phyloP scores from a whole-genome alignment of 2,113 vertebrate genomes.

The Laticauda laticaudata region DNA sequence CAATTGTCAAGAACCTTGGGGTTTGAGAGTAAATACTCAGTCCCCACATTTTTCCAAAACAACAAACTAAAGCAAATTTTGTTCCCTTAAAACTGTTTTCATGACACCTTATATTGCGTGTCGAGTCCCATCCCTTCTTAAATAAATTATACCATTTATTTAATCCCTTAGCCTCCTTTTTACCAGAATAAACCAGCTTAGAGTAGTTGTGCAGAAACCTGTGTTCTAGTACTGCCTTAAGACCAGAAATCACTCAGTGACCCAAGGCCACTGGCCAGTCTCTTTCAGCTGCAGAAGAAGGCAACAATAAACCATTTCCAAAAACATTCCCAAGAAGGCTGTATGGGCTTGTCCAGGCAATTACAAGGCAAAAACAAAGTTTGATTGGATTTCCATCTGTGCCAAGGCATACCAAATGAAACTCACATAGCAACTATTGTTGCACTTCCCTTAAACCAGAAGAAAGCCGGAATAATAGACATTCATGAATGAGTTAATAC shows the following conservation, averaged over 20 bases:
- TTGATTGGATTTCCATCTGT: not conserved
- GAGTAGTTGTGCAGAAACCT: not conserved
- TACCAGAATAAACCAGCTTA: not conserved
- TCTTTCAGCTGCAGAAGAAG: not conserved
- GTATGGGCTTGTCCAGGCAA: not conserved
- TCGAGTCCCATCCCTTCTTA: not conserved
- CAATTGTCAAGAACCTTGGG: not conserved
- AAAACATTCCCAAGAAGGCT: not conserved
- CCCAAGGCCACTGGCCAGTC: not conserved
- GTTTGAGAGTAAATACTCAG: not conserved
- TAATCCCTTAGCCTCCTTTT: not conserved
- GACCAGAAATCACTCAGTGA: not conserved
- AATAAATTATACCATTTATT: not conserved
- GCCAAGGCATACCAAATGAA: not conserved
- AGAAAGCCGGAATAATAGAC: slow-evolving; percentile 30
- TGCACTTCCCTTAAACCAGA: slow-evolving; percentile 9
- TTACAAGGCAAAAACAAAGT: not conserved
- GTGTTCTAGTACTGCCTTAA: not conserved
- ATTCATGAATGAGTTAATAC: not conserved
- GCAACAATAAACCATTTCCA: not conserved
- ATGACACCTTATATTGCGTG: not conserved
- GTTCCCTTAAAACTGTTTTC: not conserved
- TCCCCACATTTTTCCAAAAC: not conserved
- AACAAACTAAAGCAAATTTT: not conserved
- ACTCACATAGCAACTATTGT: not conserved